These are phyloP conservation scores for Temnothorax nylanderi DNA, from an alignment of 1,140 invertebrate genomes.

Conservation along the genomic window DNA sequence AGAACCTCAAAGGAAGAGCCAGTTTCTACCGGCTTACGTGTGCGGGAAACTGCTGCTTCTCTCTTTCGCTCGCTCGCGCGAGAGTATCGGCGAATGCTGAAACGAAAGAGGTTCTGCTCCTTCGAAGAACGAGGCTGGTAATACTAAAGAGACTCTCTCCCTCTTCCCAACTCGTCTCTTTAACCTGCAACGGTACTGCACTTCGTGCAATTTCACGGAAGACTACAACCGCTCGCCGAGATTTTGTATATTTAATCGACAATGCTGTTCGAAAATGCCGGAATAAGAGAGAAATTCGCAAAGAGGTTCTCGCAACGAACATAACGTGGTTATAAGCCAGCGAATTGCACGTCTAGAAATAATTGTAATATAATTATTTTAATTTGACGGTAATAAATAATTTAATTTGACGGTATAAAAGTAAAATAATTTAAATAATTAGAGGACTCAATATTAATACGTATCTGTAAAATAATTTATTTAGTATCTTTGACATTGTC, in stretches of 20 bases:
- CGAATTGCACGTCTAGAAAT: background rate
- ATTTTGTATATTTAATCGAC: constrained; percentile 57
- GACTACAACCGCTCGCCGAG: constrained; percentile 29
- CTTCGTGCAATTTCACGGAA: constrained; percentile 51
- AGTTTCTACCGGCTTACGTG: constrained; percentile 52
- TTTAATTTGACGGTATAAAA: background rate
- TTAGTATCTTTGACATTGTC: background rate
- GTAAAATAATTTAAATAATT: background rate
- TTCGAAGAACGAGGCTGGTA: constrained; percentile 45
- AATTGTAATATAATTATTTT: background rate
- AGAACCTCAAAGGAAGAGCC: constrained; percentile 47
- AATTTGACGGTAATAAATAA: background rate
- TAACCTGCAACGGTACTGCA: constrained; percentile 30
- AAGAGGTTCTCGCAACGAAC: background rate
- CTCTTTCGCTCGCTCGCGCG: background rate
- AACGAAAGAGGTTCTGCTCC: constrained; percentile 57
- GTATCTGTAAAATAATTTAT: background rate
- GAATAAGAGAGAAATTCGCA: constrained; percentile 2
- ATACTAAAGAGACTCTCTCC: constrained; percentile 42
- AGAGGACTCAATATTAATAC: background rate
- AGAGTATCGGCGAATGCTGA: constrained; percentile 55
- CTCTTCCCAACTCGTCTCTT: background rate
- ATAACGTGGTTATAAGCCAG: background rate
- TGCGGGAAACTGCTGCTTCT: background rate
- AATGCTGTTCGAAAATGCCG: constrained; percentile 18